These are phyloP conservation scores for Rhineura floridana DNA, from an alignment of 2,113 vertebrate species.

Conservation along the genomic window DNA sequence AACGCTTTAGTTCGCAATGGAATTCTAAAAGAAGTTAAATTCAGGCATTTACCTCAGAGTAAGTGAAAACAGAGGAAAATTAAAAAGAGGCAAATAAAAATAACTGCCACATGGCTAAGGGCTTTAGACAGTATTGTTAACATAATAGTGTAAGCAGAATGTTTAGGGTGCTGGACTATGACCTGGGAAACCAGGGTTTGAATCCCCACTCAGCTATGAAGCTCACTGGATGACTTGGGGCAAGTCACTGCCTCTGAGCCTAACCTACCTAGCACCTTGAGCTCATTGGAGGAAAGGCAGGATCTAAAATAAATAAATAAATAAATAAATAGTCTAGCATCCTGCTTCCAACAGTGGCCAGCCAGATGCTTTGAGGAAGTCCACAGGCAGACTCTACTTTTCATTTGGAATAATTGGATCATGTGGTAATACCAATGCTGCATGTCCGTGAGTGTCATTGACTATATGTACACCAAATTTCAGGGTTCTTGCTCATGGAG, in stretches of 20 bases:
- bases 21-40: neutral
- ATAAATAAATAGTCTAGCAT: neutral
- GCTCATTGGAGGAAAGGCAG: too few species aligned
- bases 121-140: neutral
- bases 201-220: too few species aligned
- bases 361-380: neutral
- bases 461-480: neutral
- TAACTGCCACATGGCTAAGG: neutral
- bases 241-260: too few species aligned
- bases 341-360: neutral
- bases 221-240: too few species aligned
- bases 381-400: neutral
- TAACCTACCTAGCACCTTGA: too few species aligned
- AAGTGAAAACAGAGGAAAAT: neutral
- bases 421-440: neutral
- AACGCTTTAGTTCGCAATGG: constrained; percentile 7
- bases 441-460: neutral
- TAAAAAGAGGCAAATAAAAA: neutral
- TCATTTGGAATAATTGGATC: neutral
- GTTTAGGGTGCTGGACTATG: too few species aligned
- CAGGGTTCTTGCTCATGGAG: neutral
- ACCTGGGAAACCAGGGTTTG: too few species aligned
- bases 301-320: too few species aligned
- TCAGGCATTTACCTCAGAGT: neutral
- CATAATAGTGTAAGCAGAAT: neutral